phyloP scores from a whole-genome alignment of 2,113 vertebrate species.

The Tragelaphus scriptus region DNA sequence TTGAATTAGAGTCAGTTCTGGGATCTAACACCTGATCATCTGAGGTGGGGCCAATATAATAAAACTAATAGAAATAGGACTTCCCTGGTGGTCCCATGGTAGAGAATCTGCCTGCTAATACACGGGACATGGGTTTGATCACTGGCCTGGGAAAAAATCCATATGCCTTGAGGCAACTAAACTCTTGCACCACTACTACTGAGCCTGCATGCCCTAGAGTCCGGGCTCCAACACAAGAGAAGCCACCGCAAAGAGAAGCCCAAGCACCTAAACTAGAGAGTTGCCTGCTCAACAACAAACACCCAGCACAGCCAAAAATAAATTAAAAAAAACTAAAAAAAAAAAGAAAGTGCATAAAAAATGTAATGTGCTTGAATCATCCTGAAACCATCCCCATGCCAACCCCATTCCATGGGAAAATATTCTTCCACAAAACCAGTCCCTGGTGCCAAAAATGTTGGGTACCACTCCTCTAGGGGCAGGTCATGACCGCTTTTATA shows the following conservation, averaged over 20 bases:
- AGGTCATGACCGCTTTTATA: background rate
- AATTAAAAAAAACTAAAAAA: background rate
- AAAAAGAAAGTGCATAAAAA: background rate
- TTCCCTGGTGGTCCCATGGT: background rate
- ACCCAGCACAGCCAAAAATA: background rate
- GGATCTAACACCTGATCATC: background rate
- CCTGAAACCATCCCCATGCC: background rate
- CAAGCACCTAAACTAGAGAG: background rate
- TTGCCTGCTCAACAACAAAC: background rate
- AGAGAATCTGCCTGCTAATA: background rate
- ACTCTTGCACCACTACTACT: background rate
- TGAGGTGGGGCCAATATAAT: background rate
- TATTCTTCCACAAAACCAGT: background rate
- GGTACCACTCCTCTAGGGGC: background rate
- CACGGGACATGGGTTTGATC: background rate
- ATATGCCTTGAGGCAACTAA: background rate
- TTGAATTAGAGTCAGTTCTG: background rate
- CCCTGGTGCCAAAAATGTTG: background rate
- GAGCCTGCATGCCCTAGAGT: background rate
- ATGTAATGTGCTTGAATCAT: background rate
- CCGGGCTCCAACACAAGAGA: background rate
- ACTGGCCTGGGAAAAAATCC: background rate
- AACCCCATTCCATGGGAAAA: background rate
- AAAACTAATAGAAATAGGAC: background rate
- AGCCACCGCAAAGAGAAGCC: background rate